Conservation (phyloP, 2,888 invertebrate species). For the Apotomis betuletana region DNA sequence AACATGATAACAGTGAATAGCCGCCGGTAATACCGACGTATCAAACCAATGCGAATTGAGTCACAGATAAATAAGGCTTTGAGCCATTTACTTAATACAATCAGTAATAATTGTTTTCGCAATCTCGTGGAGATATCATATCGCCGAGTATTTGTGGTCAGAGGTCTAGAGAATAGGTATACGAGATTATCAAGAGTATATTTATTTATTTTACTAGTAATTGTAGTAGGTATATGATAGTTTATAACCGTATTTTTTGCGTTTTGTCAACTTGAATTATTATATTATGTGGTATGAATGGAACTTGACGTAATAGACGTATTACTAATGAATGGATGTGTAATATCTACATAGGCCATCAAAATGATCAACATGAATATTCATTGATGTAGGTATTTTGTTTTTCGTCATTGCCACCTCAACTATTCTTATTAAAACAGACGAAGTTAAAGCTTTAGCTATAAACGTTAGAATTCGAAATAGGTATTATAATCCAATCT, state of each 20-base stretch:
- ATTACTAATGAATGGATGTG: neutral
- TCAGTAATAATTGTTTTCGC: conserved; percentile 35
- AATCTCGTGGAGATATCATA: conserved; percentile 28
- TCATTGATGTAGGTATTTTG: too few relatives aligned
- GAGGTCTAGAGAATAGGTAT: conserved; percentile 17
- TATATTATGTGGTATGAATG: conserved; percentile 7
- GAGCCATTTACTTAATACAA: conserved; percentile 27
- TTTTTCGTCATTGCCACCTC: too few relatives aligned
- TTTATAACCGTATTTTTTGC: neutral
- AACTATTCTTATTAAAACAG: too few relatives aligned
- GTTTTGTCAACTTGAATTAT: neutral
- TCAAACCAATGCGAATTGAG: conserved; percentile 14
- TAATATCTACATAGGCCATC: too few relatives aligned
- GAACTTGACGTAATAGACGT: neutral
- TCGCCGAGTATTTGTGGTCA: conserved; percentile 26
- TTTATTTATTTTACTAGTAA: conserved; percentile 2
- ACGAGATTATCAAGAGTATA: neutral
- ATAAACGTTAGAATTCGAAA: too few relatives aligned
- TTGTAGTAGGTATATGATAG: neutral
- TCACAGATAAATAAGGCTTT: conserved; percentile 35
- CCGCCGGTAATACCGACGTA: conserved; percentile 2
- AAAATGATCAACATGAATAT: too few relatives aligned
- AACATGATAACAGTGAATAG: neutral
- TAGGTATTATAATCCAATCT: too few relatives aligned
- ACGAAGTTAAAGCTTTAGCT: too few relatives aligned